These are phyloP conservation scores for Leptarthrus brevirostris DNA, from an alignment of 2,888 invertebrate species.

Conservation along the genomic window DNA sequence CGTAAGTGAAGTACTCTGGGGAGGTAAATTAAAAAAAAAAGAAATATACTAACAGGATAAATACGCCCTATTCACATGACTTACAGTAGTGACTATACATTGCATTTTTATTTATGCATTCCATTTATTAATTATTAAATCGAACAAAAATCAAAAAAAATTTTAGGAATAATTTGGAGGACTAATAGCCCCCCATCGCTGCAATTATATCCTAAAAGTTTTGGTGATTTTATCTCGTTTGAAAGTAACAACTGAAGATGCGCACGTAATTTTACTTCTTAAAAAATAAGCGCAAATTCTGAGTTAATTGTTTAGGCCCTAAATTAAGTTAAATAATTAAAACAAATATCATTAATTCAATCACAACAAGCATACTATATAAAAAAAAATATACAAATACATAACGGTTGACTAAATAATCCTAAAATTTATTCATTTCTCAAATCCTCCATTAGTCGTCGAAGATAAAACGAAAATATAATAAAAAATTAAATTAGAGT, in stretches of 20 bases:
- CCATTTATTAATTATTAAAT: neutral
- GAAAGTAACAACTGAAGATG: constrained; percentile 15
- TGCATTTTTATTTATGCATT: constrained; percentile 57
- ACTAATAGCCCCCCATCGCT: constrained; percentile 52
- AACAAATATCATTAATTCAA: constrained; percentile 55
- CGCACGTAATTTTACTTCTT: neutral
- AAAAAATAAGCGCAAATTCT: neutral
- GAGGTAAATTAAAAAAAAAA: neutral
- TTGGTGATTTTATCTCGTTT: constrained; percentile 38
- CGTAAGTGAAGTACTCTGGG: too few species aligned
- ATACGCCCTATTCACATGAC: constrained; percentile 57
- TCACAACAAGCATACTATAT: constrained; percentile 61
- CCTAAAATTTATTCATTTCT: constrained; percentile 33
- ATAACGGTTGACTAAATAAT: constrained; percentile 56
- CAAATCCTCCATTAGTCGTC: constrained; percentile 68
- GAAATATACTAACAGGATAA: constrained; percentile 38
- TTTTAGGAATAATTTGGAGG: neutral
- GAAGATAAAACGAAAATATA: constrained; percentile 44
- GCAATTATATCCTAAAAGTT: constrained; percentile 53
- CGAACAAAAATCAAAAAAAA: neutral
- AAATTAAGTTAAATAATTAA: constrained; percentile 42
- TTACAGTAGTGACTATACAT: constrained; percentile 68
- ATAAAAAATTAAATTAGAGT: too few species aligned
- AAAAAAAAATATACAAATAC: constrained; percentile 52
- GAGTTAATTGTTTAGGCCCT: constrained; percentile 10